Evolutionary conservation across 1,140 invertebrate species (phyloP).

Genomic region (Zaprionus ghesquierei): DNA sequence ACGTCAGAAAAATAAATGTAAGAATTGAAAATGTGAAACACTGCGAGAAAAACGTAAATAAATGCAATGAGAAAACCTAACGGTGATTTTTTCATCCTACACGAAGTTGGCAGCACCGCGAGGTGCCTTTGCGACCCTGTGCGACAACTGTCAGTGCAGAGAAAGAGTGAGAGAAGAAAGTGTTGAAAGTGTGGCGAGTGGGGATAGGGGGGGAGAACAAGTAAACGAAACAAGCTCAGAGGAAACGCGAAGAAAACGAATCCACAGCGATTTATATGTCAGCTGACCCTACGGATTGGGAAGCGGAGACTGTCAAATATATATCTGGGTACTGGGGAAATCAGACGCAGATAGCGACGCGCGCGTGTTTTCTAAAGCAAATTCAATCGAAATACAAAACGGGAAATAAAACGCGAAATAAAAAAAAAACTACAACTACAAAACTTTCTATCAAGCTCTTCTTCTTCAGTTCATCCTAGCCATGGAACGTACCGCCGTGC

Average conservation of each 20-base stretch:
- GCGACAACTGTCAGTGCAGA: conserved; percentile 14
- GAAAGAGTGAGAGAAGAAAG: not conserved
- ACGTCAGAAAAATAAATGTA: conserved; percentile 73
- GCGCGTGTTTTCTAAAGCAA: conserved; percentile 9
- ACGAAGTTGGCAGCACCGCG: conserved; percentile 39
- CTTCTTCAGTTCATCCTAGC: not conserved
- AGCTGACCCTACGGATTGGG: conserved; percentile 22
- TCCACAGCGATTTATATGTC: conserved; percentile 68
- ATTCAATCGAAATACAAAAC: conserved; percentile 19
- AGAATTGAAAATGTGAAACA: conserved; percentile 44
- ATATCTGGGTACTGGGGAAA: conserved; percentile 9
- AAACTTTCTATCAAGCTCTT: not conserved
- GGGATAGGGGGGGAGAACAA: not conserved
- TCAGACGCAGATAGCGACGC: conserved; percentile 28
- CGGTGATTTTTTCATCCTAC: conserved; percentile 1
- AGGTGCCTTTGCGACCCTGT: conserved; percentile 34
- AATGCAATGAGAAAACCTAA: conserved; percentile 45
- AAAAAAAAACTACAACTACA: conserved; percentile 28
- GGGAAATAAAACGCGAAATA: conserved; percentile 27
- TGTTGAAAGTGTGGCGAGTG: too few species aligned
- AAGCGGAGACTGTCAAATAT: conserved; percentile 45
- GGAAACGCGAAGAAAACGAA: conserved; percentile 44
- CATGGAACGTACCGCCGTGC: conserved; percentile 52
- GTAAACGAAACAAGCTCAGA: conserved; percentile 11
- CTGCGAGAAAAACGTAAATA: conserved; percentile 42